Conservation (phyloP, 1,140 invertebrate species). For the Bombus consobrinus region DNA sequence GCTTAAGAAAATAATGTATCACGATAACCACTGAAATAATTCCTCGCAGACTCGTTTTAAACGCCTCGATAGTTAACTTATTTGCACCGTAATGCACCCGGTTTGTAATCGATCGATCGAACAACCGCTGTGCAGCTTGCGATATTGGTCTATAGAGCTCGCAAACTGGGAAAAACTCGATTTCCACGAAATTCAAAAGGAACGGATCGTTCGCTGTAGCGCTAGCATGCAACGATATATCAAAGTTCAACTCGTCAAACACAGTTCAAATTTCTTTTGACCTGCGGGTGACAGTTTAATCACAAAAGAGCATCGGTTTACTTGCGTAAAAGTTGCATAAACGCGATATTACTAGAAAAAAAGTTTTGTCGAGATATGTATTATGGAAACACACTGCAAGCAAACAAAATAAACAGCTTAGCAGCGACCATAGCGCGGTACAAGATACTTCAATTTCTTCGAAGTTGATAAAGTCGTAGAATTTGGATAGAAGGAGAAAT, state of each 20-base stretch:
- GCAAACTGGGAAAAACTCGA: background rate
- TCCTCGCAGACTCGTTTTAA: constrained; percentile 21
- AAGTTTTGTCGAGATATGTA: no score
- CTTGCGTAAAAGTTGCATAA: background rate
- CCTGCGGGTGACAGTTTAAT: background rate
- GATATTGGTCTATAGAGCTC: background rate
- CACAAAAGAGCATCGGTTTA: no score
- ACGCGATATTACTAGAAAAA: background rate
- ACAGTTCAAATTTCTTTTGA: background rate
- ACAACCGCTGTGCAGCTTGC: background rate
- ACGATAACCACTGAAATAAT: constrained; percentile 38
- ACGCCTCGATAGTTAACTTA: constrained; percentile 37
- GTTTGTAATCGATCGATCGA: constrained; percentile 23
- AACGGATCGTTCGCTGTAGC: background rate
- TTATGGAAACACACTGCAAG: no score
- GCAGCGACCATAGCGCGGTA: no score
- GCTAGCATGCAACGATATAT: no score
- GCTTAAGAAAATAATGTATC: constrained; percentile 15
- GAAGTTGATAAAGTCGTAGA: no score
- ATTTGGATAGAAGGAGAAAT: no score
- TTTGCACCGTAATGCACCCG: background rate
- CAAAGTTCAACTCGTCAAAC: background rate
- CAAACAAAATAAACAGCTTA: no score
- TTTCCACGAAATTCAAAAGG: background rate
- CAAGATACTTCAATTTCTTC: no score